Percentiles rank a stretch among this genome's conserved stretches.
phyloP scores from a whole-genome alignment of 2,113 vertebrate genomes.

The Oreochromis spilurus region DNA sequence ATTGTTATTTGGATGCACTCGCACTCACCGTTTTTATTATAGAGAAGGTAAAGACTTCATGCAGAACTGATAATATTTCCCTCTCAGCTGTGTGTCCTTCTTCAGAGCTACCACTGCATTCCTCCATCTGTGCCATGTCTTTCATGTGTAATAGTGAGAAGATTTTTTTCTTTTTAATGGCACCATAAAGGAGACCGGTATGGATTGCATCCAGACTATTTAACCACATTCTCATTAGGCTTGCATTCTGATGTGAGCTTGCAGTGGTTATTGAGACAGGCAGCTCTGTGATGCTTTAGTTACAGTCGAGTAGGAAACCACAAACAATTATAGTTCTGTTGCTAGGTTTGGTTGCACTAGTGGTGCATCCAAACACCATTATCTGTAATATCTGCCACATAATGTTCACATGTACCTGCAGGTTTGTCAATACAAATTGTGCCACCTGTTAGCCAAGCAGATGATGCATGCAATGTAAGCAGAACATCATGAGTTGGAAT shows the following conservation, averaged over 20 bases:
- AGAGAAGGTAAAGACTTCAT: background rate
- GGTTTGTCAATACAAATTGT: background rate
- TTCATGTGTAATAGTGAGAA: constrained; percentile 41
- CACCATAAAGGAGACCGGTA: constrained; percentile 34
- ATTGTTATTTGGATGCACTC: background rate
- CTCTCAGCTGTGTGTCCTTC: background rate
- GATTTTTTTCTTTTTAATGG: constrained; percentile 2
- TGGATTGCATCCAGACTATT: constrained; percentile 10
- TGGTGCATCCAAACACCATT: background rate
- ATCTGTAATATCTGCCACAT: background rate
- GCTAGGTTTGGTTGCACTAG: background rate
- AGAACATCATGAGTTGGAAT: background rate
- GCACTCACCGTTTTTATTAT: background rate
- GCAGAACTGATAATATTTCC: background rate
- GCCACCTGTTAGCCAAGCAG: background rate
- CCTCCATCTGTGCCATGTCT: constrained; percentile 19
- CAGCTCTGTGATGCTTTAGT: constrained; percentile 22
- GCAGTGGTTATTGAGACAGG: constrained; percentile 23
- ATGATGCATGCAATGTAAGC: background rate
- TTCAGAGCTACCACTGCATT: constrained; percentile 7
- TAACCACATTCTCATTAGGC: constrained; percentile 40
- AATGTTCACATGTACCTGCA: background rate
- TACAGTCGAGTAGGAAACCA: constrained; percentile 18
- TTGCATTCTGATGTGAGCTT: constrained; percentile 43
- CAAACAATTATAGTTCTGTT: constrained; percentile 37